These are phyloP conservation scores for Corella eumyota DNA, from an alignment of 23 tunicate species.

Conservation along the genomic window DNA sequence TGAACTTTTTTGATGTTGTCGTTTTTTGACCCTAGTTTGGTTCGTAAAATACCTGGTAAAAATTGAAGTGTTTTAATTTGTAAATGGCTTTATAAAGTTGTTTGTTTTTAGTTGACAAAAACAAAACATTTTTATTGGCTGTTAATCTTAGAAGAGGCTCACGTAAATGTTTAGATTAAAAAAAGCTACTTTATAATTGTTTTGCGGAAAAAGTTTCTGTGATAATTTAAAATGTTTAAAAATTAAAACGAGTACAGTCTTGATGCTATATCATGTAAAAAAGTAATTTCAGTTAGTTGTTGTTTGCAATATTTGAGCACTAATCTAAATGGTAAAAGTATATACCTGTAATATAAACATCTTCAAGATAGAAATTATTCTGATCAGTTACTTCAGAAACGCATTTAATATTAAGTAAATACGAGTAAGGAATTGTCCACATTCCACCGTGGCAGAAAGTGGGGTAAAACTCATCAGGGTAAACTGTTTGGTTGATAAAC, in stretches of 20 bases:
- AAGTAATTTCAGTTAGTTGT: neutral
- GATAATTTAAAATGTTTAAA: neutral
- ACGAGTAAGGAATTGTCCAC: constrained; percentile 37
- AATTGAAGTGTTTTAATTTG: neutral
- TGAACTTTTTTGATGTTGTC: constrained; percentile 27
- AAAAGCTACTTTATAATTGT: too few relatives aligned
- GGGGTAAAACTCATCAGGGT: constrained; percentile 32
- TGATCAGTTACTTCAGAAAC: constrained; percentile 50
- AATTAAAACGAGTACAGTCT: neutral
- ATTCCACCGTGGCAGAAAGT: constrained; percentile 92
- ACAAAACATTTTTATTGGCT: too few relatives aligned
- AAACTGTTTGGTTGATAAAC: constrained; percentile 19
- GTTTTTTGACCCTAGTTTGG: constrained; percentile 28
- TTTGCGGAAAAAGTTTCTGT: too few relatives aligned
- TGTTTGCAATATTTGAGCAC: neutral
- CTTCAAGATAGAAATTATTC: constrained; percentile 59
- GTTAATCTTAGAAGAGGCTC: too few relatives aligned
- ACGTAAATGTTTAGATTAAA: too few relatives aligned
- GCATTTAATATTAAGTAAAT: constrained; percentile 45
- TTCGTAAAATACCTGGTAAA: constrained; percentile 40
- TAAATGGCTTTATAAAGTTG: too few relatives aligned
- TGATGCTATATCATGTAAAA: neutral
- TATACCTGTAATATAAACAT: constrained; percentile 87
- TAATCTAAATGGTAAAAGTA: too few relatives aligned
- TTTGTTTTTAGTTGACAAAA: too few relatives aligned